phyloP scores from a whole-genome alignment of 1,140 invertebrate species.

The Sycophaga agraensis region DNA sequence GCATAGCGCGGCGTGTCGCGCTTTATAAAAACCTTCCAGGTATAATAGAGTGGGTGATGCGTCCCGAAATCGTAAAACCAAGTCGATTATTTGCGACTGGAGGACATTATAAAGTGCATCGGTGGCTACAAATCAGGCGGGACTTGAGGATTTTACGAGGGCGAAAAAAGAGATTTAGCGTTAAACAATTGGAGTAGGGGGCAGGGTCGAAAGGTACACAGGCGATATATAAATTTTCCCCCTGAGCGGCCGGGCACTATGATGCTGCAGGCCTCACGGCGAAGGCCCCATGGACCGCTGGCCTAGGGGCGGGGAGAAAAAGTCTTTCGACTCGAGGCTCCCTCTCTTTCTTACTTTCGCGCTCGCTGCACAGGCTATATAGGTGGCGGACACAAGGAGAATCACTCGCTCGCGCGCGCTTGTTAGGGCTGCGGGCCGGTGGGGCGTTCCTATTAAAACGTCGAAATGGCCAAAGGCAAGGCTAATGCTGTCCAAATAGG shows the following conservation, averaged over 20 bases:
- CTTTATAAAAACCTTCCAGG: too few species aligned
- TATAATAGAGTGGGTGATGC: too few species aligned
- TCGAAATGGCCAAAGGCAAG: slow-evolving; percentile 54
- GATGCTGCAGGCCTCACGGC: too few species aligned
- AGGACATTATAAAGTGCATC: slow-evolving; percentile 22
- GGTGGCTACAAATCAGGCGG: slow-evolving; percentile 3
- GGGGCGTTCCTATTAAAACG: slow-evolving; percentile 44
- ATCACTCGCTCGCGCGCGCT: too few species aligned
- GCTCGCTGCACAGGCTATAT: too few species aligned
- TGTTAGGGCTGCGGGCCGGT: too few species aligned
- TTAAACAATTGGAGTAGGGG: slow-evolving; percentile 11
- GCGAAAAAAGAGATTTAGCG: slow-evolving; percentile 21
- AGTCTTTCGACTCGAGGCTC: background rate
- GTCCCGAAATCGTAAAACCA: slow-evolving; percentile 23
- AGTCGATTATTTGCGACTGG: slow-evolving; percentile 25
- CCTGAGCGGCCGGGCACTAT: too few species aligned
- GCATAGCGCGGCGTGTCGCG: too few species aligned
- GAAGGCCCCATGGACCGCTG: too few species aligned
- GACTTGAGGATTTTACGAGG: slow-evolving; percentile 3
- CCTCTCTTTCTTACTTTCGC: slow-evolving; percentile 4
- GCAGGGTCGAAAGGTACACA: background rate
- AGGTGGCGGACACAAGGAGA: too few species aligned
- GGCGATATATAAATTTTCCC: too few species aligned
- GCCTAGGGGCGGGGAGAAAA: background rate
- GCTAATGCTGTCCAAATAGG: slow-evolving; percentile 56